Base-by-base conservation (phyloP, 2,797 vertebrate species). In the Scolopax bukidnonensis region DNA sequence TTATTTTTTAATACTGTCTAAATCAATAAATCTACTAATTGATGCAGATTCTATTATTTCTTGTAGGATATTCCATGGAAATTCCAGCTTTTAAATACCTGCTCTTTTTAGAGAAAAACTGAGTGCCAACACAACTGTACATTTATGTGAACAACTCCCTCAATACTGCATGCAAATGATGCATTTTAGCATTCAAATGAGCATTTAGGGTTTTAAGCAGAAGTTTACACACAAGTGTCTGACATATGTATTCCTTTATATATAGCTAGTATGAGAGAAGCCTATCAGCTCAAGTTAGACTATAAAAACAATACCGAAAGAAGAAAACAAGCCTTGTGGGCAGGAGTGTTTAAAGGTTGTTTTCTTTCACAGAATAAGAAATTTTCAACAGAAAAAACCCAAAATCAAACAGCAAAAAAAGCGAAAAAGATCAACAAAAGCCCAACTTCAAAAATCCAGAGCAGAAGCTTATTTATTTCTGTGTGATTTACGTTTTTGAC, bases 171-270 rank as follows among this genome's bases (percentile, higher is more conserved):
- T 80, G 78, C 41, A 94, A 93, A 92, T 80, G 33, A 84, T 75
- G 53, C 24, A 75, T 93, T 94, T 95, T 87, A 95, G 50, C 47
- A 87, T 92, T 85, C 47, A 85, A 89, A 95, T 10, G 33, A 90
- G 61, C 61, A 94, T 77, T 92, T 95, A 89, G 60, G n/a, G 19
- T 56, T 96, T 97, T 95, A 95, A 96, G 73, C 59, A 87, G 88
- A 83, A 95, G 88, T 96, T 96, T 91, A 75, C 73, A 79, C 60
- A 89, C 78, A 96, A 93, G 63, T 75, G 86, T 70, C 74, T 93
- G 86, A 92, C 68, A 78, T 87, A 95, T 61, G 45, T 50, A 93
- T 68, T 84, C 64, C 16, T 86, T 87, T 87, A 70, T 69, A 43
- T 47, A 51, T 40, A 48, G 61, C 9, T 82, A 3, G 1, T 28